Percentiles rank a stretch among this genome's conserved stretches.
These are phyloP conservation scores for Pachliopta kotzebuea DNA, from an alignment of 2,888 invertebrate species.

Conservation along the genomic window DNA sequence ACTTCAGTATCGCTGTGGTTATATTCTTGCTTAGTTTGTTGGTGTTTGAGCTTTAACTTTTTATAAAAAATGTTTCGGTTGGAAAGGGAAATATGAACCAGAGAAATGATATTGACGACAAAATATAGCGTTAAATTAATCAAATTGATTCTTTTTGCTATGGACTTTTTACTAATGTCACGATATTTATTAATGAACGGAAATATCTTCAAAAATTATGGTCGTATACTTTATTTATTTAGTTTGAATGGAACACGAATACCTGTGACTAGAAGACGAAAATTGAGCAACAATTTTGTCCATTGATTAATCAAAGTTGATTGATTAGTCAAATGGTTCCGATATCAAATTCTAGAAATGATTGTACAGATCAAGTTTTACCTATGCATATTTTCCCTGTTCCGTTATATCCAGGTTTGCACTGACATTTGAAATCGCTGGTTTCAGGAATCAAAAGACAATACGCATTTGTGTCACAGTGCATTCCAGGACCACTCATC, in stretches of 20 bases:
- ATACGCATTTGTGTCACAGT: constrained; percentile 93
- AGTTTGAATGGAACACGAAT: no score
- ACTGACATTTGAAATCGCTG: constrained; percentile 93
- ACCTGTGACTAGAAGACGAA: not conserved
- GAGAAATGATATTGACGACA: no score
- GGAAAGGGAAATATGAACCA: no score
- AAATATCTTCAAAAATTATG: no score
- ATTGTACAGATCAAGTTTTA: constrained; percentile 44
- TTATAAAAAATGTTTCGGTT: not conserved
- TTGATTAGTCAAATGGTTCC: no score
- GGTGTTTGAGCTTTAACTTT: not conserved
- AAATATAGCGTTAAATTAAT: no score
- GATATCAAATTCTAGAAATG: not conserved
- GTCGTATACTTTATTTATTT: no score
- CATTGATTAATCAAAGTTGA: not conserved
- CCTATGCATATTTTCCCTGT: constrained; percentile 89
- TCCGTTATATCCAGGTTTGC: constrained; percentile 95
- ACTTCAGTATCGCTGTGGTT: constrained; percentile 15
- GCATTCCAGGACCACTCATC: constrained; percentile 88
- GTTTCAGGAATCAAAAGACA: constrained; percentile 91
- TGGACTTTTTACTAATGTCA: no score
- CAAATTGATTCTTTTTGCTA: no score
- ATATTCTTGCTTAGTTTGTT: constrained; percentile 4
- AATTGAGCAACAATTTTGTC: not conserved
- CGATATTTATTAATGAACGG: no score